Evolutionary conservation across 1,140 invertebrate species (phyloP), one percentile per base, ranked within the genome.

Genomic region (Centruroides sculpturatus): DNA sequence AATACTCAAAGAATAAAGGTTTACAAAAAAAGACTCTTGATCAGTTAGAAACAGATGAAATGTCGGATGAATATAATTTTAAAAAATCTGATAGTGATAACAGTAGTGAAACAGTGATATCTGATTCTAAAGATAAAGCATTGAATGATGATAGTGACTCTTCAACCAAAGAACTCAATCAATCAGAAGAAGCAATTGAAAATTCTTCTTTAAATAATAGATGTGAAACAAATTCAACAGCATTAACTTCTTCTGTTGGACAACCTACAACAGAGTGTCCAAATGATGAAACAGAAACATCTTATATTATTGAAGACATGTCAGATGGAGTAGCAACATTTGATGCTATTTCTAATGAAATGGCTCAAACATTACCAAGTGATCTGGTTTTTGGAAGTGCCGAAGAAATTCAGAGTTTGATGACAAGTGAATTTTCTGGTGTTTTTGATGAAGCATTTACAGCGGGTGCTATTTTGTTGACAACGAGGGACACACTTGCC

Each of bases 1-100:
- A 63, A 58, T 60, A 59, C 47, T 57, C 52, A 5, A 47, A 60
- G 46, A 64, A 63, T 48, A 61, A 63, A 50, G 62, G 58, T 9
- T 53, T 63, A 47, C 59, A 62, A 9, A 63, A 63, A 47, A 65
- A 65, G 47, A 68, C 66, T 53, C 59, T 64, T 8, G 35, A 68
- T 69, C 49, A 36, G 41, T 57, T 58, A 46, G 62, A 61, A 50
- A 62, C 54, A 48, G 59, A 61, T 53, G 60, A 41, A 41, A 41
- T 41, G 41, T 41, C 41, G 0, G 41, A 41, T 41, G 41, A 41
- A 41, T 41, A 41, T 41, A 41, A 41, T 41, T 41, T 41, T 41
- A 41, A 41, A 8, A 41, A 41, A 41, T 41, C 41, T 41, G 41
- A 41, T 41, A 41, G 41, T 41, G 41, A 41, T 41, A 41, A 41